Evolutionary conservation across 2,113 vertebrate genomes (phyloP).

Genomic region (Malaclemys terrapin): DNA sequence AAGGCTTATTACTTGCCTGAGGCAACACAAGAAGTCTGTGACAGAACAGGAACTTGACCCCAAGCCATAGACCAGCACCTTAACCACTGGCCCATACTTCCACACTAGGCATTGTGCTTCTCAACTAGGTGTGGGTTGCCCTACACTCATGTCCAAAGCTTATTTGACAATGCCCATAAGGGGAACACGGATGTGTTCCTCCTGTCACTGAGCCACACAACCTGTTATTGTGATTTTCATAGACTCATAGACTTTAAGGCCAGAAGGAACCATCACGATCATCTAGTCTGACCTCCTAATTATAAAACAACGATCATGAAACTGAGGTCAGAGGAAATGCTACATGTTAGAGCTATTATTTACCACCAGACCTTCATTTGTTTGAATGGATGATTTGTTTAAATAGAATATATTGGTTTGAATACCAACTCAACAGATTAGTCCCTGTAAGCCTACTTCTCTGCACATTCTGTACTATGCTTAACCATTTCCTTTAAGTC

Average conservation of each 20-base stretch:
- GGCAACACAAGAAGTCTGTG: background rate
- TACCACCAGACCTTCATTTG: background rate
- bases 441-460: background rate
- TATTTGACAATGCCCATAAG: background rate
- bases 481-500: background rate
- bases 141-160: background rate
- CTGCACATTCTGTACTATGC: background rate
- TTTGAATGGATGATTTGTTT: accelerated
- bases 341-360: background rate
- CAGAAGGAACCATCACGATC: background rate
- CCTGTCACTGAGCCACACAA: background rate
- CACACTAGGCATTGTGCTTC: background rate
- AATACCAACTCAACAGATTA: background rate
- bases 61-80: background rate
- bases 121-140: background rate
- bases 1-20: background rate
- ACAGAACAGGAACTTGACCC: background rate
- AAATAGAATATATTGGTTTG: background rate
- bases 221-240: background rate
- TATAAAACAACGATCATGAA: accelerated
- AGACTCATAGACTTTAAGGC: background rate
- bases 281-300: background rate
- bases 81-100: background rate
- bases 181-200: background rate
- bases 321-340: accelerated